Evolutionary conservation across 2,797 vertebrate species (phyloP).

Genomic region (Sorex maritimensis): DNA sequence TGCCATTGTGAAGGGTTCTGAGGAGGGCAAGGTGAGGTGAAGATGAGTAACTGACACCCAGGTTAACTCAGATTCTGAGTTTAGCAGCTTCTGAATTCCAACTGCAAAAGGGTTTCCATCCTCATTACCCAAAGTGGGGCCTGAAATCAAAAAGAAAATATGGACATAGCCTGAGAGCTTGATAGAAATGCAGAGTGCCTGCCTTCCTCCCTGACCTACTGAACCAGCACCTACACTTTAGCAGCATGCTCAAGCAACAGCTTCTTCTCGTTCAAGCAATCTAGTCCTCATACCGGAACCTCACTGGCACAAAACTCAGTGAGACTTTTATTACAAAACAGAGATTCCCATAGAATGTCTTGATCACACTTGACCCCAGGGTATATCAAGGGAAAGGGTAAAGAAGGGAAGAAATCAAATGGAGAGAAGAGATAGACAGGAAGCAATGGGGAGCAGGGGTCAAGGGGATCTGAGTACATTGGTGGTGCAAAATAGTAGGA

Average conservation of each 20-base stretch:
- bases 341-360: too few species aligned
- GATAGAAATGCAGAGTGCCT: constrained; percentile 39
- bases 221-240: constrained; percentile 32
- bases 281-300: background rate
- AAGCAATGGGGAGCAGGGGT: too few species aligned
- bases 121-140: background rate
- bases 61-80: constrained; percentile 4
- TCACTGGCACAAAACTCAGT: background rate
- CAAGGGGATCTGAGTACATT: too few species aligned
- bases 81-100: constrained; percentile 2
- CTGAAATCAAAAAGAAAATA: background rate
- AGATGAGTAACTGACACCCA: background rate
- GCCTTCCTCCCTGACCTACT: background rate
- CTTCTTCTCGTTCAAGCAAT: background rate
- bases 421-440: too few species aligned
- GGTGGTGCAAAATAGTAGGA: too few species aligned
- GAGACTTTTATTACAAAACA: too few species aligned
- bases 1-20: constrained; percentile 20
- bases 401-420: too few species aligned
- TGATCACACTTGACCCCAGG: too few species aligned
- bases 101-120: background rate
- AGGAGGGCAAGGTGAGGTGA: background rate
- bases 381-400: too few species aligned
- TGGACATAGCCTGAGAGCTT: background rate
- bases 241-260: background rate